phyloP scores from a whole-genome alignment of 2,113 vertebrate genomes.

The Eolophus roseicapilla region DNA sequence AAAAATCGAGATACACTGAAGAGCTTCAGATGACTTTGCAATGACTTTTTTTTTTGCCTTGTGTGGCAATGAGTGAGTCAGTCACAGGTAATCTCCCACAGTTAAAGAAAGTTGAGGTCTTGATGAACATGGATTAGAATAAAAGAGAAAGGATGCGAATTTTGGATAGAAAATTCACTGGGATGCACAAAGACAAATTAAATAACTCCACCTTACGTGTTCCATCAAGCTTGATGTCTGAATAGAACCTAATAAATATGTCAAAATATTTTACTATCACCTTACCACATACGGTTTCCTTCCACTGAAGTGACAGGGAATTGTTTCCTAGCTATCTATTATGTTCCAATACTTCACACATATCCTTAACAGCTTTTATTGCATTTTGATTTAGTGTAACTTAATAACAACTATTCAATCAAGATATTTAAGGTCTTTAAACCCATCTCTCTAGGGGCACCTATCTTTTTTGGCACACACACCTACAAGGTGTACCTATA shows the following conservation, averaged over 20 bases:
- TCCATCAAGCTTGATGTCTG: not conserved
- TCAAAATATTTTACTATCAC: not conserved
- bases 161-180: not conserved
- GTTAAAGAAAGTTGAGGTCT: not conserved
- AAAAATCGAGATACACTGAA: constrained; percentile 14
- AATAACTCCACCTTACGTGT: not conserved
- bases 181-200: not conserved
- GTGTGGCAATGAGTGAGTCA: not conserved
- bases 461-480: not conserved
- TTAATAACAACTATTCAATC: not conserved
- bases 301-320: not conserved
- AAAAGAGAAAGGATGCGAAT: not conserved
- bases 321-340: not conserved
- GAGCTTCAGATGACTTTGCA: not conserved
- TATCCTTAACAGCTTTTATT: not conserved
- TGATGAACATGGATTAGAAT: not conserved
- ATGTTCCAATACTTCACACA: not conserved
- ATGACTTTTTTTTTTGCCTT: not conserved
- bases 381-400: not conserved
- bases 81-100: not conserved
- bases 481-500: not conserved
- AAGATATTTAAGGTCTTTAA: not conserved
- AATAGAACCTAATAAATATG: not conserved
- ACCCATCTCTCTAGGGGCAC: not conserved
- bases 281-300: not conserved